A percentile compares a stretch with the other conserved stretches of the same genome.
Evolutionary conservation across 2,797 vertebrate genomes (phyloP).

Genomic region (Arnoldichthys spilopterus): DNA sequence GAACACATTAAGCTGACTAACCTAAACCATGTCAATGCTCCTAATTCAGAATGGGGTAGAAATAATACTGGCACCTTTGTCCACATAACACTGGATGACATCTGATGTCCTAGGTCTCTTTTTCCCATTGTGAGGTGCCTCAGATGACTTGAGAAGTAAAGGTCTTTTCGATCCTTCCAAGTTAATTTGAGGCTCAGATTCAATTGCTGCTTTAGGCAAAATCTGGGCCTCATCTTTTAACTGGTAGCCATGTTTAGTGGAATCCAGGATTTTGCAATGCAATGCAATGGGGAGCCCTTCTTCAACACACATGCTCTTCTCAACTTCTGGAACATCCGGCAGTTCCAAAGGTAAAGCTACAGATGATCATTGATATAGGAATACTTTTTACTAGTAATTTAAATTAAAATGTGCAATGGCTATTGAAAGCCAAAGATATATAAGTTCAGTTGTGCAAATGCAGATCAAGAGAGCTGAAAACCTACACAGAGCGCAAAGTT

Average conservation of each 20-base stretch:
- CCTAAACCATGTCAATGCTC: constrained; percentile 67
- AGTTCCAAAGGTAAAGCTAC: constrained; percentile 72
- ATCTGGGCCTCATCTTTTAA: constrained; percentile 82
- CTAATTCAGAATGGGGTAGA: constrained; percentile 66
- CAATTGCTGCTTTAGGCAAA: constrained; percentile 71
- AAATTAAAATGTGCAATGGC: constrained; percentile 41
- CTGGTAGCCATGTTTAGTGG: constrained; percentile 80
- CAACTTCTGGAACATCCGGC: constrained; percentile 68
- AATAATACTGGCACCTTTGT: constrained; percentile 81
- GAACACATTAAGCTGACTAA: constrained; percentile 79
- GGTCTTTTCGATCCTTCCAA: constrained; percentile 73
- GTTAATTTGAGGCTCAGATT: constrained; percentile 74
- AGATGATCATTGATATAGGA: constrained; percentile 67
- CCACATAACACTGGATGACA: constrained; percentile 76
- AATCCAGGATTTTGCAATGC: constrained; percentile 86
- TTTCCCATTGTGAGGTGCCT: constrained; percentile 72
- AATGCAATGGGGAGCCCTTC: constrained; percentile 77
- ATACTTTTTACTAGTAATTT: constrained; percentile 55
- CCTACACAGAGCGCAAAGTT: constrained; percentile 55
- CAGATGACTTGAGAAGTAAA: constrained; percentile 70
- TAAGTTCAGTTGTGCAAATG: constrained; percentile 46
- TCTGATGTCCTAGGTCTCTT: constrained; percentile 72
- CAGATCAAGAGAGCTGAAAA: constrained; percentile 57
- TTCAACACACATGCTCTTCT: constrained; percentile 68
- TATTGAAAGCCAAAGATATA: constrained; percentile 32